Evolutionary conservation across 1,140 invertebrate genomes (phyloP).

Genomic region (Bombus huntii): DNA sequence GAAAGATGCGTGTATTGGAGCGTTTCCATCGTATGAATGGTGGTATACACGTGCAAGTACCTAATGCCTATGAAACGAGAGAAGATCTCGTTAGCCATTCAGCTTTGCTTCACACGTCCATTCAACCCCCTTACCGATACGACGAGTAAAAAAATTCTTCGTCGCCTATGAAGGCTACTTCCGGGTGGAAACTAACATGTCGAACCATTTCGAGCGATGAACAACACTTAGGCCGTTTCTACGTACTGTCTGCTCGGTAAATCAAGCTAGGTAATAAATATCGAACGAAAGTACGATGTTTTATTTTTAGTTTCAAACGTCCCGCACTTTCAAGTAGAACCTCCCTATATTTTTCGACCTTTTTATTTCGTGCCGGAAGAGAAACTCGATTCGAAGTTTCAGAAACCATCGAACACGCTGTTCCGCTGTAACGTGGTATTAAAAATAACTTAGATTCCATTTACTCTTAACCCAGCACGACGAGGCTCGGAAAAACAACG

Average conservation of each 20-base stretch:
- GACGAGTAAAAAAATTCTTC: slow-evolving; percentile 53
- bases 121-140: slow-evolving; percentile 68
- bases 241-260: not conserved
- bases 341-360: no score
- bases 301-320: not conserved
- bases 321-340: no score
- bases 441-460: no score
- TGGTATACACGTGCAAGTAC: slow-evolving; percentile 55
- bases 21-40: slow-evolving; percentile 50
- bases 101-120: slow-evolving; percentile 58
- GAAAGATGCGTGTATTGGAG: slow-evolving; percentile 44
- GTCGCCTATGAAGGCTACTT: slow-evolving; percentile 60
- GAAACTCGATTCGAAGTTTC: no score
- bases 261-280: slow-evolving; percentile 7
- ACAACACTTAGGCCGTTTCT: slow-evolving; percentile 16
- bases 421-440: no score
- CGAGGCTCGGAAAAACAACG: no score
- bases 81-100: slow-evolving; percentile 73
- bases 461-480: no score
- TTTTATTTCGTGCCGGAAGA: no score
- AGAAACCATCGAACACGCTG: no score
- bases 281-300: not conserved
- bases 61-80: slow-evolving; percentile 67
- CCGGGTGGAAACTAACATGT: slow-evolving; percentile 71
- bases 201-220: slow-evolving; percentile 57